Conservation (phyloP, 2,888 invertebrate genomes). For the Tolmerus cingulatus region DNA sequence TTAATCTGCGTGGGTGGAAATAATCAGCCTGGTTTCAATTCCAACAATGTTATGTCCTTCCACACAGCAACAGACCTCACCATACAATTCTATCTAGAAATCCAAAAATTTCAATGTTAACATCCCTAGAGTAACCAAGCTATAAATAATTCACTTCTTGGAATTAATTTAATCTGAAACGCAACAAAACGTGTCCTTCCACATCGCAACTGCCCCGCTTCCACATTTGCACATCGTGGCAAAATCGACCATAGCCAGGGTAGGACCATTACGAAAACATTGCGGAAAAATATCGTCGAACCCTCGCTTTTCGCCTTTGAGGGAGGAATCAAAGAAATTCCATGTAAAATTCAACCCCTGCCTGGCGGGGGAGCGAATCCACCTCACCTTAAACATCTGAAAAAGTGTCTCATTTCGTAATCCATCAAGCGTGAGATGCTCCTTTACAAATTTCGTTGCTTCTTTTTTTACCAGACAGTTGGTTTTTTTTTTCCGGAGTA, state of each 20-base stretch:
- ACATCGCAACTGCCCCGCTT: neutral
- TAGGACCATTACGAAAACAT: neutral
- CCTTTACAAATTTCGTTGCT: neutral
- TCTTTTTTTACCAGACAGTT: neutral
- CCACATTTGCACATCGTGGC: neutral
- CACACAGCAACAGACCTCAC: neutral
- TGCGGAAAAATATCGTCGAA: neutral
- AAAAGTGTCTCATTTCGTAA: slow-evolving; percentile 18
- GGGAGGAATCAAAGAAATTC: neutral
- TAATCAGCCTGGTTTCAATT: neutral
- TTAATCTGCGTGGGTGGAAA: neutral
- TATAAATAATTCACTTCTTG: neutral
- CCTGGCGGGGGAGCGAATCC: neutral
- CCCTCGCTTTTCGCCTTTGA: neutral
- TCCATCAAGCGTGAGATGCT: neutral
- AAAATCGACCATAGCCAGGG: neutral
- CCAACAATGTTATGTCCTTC: neutral
- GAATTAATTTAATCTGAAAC: neutral
- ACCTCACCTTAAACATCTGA: neutral
- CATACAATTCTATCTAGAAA: neutral
- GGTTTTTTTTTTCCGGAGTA: neutral
- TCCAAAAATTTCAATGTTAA: neutral
- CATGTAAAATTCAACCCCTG: neutral
- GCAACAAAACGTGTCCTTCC: neutral
- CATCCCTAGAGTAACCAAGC: neutral